Conservation (phyloP, 2,888 invertebrate genomes). For the Leucoma salicis region DNA sequence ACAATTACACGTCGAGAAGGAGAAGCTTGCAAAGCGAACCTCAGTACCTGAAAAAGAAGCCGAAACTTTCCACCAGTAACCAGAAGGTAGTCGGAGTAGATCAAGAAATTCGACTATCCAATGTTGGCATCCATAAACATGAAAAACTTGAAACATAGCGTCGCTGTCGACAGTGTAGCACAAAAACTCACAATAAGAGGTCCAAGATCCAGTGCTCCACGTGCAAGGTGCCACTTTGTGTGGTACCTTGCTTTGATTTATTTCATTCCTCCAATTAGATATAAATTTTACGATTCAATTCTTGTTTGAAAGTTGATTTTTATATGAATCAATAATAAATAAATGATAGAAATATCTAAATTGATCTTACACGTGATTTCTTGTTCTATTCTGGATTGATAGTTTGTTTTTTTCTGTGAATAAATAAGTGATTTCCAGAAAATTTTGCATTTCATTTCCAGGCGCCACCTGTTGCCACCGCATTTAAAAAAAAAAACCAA, state of each 20-base stretch:
- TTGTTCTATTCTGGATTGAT: background rate
- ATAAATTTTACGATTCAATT: no score
- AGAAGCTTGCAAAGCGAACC: background rate
- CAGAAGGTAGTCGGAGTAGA: constrained; percentile 11
- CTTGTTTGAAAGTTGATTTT: no score
- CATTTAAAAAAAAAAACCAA: constrained; percentile 13
- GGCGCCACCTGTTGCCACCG: constrained; percentile 15
- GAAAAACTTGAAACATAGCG: constrained; percentile 8
- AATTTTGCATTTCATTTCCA: constrained; percentile 1
- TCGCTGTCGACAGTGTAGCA: constrained; percentile 26
- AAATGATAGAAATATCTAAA: constrained; percentile 9
- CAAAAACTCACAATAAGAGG: constrained; percentile 21
- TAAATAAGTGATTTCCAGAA: no score
- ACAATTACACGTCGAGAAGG: constrained; percentile 21
- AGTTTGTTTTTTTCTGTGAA: no score
- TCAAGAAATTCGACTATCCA: constrained; percentile 15
- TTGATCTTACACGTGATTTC: background rate
- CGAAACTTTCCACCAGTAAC: constrained; percentile 6
- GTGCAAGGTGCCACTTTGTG: constrained; percentile 26
- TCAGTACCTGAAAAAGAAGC: background rate
- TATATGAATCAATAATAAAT: constrained; percentile 2
- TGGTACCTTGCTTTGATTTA: constrained; percentile 21
- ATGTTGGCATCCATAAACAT: constrained; percentile 9
- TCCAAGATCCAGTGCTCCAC: constrained; percentile 21
- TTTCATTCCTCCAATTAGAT: no score